Evolutionary conservation across 2,797 vertebrate genomes (phyloP).

Genomic region (Parauchenoglanis ngamensis): DNA sequence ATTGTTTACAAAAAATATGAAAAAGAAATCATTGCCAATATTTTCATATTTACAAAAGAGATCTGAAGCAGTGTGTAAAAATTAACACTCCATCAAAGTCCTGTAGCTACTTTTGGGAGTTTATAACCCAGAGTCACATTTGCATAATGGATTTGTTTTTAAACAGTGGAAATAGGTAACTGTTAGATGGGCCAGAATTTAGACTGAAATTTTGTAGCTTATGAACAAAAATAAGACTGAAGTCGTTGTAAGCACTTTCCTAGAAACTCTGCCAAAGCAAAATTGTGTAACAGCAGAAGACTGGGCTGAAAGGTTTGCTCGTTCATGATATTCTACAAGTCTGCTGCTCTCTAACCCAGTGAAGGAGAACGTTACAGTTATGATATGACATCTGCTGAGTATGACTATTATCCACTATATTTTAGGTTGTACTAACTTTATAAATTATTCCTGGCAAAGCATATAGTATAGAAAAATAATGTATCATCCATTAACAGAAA

Average conservation of each 20-base stretch:
- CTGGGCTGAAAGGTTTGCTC: no score
- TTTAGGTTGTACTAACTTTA: no score
- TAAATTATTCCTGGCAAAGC: neutral
- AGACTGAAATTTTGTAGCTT: neutral
- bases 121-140: neutral
- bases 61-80: neutral
- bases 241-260: neutral
- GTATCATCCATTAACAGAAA: no score
- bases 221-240: neutral
- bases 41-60: neutral
- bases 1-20: no score
- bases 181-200: neutral
- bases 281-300: no score
- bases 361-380: no score
- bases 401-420: no score
- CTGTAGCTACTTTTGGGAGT: neutral
- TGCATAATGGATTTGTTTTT: constrained; percentile 2
- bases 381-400: no score
- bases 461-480: neutral
- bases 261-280: no score
- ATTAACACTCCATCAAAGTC: neutral
- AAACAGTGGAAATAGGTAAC: neutral
- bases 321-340: no score
- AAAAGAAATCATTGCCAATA: no score
- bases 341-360: no score